phyloP scores from a whole-genome alignment of 2,888 invertebrate genomes.

The Zygaena filipendulae region DNA sequence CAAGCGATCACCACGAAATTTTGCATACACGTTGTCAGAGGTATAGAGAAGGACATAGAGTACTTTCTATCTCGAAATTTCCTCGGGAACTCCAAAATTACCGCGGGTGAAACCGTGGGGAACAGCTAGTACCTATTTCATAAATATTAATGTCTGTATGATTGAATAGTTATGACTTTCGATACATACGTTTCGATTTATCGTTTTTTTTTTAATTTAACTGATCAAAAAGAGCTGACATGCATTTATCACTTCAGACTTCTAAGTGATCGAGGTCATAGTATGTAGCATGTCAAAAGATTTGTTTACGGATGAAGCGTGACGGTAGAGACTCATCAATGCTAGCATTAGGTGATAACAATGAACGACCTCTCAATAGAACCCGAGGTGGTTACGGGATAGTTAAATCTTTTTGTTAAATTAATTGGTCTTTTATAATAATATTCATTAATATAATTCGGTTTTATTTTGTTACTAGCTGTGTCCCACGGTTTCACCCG shows the following conservation, averaged over 20 bases:
- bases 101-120: background rate
- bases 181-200: too few species aligned
- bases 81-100: background rate
- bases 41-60: background rate
- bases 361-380: slow-evolving; percentile 36
- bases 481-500: too few species aligned
- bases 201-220: too few species aligned
- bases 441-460: too few species aligned
- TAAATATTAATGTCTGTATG: too few species aligned
- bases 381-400: too few species aligned
- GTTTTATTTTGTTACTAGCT: too few species aligned
- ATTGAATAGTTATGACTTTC: too few species aligned
- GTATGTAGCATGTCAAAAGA: slow-evolving; percentile 26
- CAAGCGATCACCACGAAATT: background rate
- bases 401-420: slow-evolving; percentile 29
- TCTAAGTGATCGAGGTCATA: slow-evolving; percentile 26
- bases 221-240: slow-evolving; percentile 24
- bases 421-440: slow-evolving; percentile 32
- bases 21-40: background rate
- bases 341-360: slow-evolving; percentile 30
- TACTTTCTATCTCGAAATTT: background rate
- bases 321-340: too few species aligned
- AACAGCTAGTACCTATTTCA: too few species aligned
- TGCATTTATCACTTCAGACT: slow-evolving; percentile 24
- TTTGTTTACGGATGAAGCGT: slow-evolving; percentile 16